phyloP scores from a whole-genome alignment of 1,140 invertebrate genomes.

The Pygmarrhopalites habei region DNA sequence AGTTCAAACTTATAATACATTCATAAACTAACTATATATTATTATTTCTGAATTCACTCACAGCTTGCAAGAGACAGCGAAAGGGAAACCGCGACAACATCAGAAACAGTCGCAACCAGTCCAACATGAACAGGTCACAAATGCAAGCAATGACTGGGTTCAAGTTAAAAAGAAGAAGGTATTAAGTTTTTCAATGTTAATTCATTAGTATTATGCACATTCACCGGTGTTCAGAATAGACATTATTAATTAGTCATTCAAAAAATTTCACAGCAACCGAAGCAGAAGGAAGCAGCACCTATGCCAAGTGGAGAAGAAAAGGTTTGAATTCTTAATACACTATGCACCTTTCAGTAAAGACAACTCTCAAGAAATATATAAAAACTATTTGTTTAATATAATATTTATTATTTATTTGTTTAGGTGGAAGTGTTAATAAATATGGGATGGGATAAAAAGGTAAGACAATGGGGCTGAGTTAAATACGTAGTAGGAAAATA shows the following conservation, averaged over 20 bases:
- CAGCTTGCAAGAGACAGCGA: too few species aligned
- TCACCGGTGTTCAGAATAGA: too few species aligned
- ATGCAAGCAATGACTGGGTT: conserved; percentile 25
- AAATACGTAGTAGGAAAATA: too few species aligned
- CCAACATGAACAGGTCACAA: not conserved
- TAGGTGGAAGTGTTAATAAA: conserved; percentile 10
- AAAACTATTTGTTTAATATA: too few species aligned
- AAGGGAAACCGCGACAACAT: not conserved
- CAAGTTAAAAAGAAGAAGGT: conserved; percentile 24
- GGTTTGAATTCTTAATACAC: too few species aligned
- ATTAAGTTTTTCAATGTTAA: too few species aligned
- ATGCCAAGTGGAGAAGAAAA: conserved; percentile 17
- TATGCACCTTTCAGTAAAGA: too few species aligned
- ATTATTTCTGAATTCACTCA: not conserved
- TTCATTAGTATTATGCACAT: too few species aligned
- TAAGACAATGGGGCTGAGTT: conserved; percentile 12
- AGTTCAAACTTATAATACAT: not conserved
- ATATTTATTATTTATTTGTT: too few species aligned
- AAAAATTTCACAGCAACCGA: too few species aligned
- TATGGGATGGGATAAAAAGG: conserved; percentile 26
- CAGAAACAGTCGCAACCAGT: not conserved
- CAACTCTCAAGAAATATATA: too few species aligned
- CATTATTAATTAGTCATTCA: too few species aligned
- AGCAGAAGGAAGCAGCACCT: not conserved
- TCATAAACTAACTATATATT: not conserved